A percentile compares a stretch with the other conserved stretches of the same genome.
Evolutionary conservation across 2,888 invertebrate species (phyloP).

Genomic region (Cryptus viduatorius): DNA sequence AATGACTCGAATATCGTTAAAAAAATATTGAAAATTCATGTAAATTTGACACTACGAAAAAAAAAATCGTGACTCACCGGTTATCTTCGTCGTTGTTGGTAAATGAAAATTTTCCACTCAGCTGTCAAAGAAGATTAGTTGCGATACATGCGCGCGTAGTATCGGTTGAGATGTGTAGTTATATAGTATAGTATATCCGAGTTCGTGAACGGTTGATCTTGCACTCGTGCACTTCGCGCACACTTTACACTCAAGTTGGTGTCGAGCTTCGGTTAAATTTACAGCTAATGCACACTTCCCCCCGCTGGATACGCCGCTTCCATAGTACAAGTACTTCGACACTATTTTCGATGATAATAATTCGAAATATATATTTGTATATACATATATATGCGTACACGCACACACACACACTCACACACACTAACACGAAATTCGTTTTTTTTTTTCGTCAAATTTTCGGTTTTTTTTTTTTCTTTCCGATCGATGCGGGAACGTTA

Average conservation of each 20-base stretch:
- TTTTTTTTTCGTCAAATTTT: neutral
- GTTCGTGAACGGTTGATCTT: conserved; percentile 64
- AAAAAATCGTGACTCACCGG: conserved; percentile 51
- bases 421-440: conserved; percentile 44
- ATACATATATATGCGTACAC: conserved; percentile 49
- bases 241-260: conserved; percentile 60
- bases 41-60: neutral
- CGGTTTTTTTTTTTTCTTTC: conserved; percentile 1
- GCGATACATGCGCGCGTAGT: conserved; percentile 8
- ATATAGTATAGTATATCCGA: conserved; percentile 57
- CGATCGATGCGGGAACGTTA: neutral
- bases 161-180: neutral
- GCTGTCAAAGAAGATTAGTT: conserved; percentile 61
- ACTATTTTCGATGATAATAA: neutral
- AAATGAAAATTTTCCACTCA: conserved; percentile 65
- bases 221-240: conserved; percentile 62
- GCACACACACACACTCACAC: conserved; percentile 25
- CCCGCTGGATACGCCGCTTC: conserved; percentile 25
- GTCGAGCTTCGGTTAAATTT: neutral
- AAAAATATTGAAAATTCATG: neutral
- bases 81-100: conserved; percentile 17
- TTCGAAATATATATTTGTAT: neutral
- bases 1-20: neutral
- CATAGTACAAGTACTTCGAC: conserved; percentile 56
- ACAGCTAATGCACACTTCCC: conserved; percentile 36